Evolutionary conservation across 2,113 vertebrate species (phyloP).

Genomic region (Lampris incognitus): DNA sequence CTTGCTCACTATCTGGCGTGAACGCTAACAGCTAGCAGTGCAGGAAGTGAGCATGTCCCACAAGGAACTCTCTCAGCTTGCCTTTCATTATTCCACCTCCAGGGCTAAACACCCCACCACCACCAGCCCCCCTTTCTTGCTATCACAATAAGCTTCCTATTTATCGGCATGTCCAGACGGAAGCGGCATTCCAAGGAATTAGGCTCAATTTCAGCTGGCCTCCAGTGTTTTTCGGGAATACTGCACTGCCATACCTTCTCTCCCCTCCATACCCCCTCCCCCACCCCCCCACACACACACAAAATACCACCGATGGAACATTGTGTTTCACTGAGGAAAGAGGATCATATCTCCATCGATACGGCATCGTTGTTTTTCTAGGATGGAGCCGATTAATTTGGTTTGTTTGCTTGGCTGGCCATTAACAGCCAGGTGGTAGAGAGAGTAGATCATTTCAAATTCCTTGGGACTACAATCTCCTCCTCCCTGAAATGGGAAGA

Average conservation of each 20-base stretch:
- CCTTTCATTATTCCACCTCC: slow-evolving; percentile 77
- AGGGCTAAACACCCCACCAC: slow-evolving; percentile 55
- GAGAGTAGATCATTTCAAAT: no score
- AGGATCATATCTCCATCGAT: slow-evolving; percentile 44
- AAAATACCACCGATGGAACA: slow-evolving; percentile 26
- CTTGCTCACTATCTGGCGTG: neutral
- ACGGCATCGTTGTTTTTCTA: slow-evolving; percentile 40
- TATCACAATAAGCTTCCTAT: slow-evolving; percentile 83
- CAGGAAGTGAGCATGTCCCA: slow-evolving; percentile 66
- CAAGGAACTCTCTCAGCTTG: slow-evolving; percentile 72
- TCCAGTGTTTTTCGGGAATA: slow-evolving; percentile 76
- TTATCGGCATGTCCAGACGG: slow-evolving; percentile 77
- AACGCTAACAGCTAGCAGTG: slow-evolving; percentile 29
- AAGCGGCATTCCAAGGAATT: slow-evolving; percentile 82
- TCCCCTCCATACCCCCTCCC: neutral
- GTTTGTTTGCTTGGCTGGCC: slow-evolving; percentile 37
- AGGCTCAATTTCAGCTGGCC: slow-evolving; percentile 82
- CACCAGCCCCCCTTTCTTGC: slow-evolving; percentile 2
- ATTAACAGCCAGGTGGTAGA: no score
- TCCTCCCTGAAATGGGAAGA: no score
- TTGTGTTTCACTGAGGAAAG: slow-evolving; percentile 5
- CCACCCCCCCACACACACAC: neutral
- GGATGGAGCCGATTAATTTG: slow-evolving; percentile 28
- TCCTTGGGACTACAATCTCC: no score
- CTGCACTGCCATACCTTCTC: slow-evolving; percentile 46